Conservation (phyloP, 2,797 vertebrate species). For the Falco peregrinus region DNA sequence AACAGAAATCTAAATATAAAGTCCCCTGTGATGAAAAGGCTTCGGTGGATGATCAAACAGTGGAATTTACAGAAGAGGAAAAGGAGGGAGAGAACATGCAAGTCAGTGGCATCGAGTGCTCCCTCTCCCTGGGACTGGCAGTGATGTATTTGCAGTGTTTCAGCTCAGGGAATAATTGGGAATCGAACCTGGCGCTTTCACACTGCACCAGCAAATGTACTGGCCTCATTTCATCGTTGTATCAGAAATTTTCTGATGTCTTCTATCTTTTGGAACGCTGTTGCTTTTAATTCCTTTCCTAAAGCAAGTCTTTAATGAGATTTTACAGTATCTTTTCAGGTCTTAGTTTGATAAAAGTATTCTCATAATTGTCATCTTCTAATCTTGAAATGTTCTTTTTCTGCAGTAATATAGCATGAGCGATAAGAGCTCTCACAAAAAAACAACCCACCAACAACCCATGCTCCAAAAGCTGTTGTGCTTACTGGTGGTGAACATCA, state of each 20-base stretch:
- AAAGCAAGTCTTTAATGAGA: background rate
- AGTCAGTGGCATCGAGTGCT: background rate
- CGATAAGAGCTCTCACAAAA: background rate
- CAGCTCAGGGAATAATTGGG: background rate
- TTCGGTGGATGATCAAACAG: background rate
- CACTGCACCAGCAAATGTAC: background rate
- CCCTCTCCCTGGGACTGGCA: background rate
- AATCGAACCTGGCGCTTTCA: background rate
- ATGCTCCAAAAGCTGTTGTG: background rate
- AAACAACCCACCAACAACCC: background rate
- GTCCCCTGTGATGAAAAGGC: background rate
- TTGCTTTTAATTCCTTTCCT: background rate
- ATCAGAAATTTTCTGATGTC: background rate
- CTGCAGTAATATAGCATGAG: background rate
- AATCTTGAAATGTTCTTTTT: background rate
- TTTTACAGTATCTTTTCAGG: background rate
- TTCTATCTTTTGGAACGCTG: rapidly evolving
- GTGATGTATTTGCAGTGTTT: background rate
- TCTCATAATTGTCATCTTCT: background rate
- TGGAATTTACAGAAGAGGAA: background rate
- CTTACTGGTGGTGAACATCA: background rate
- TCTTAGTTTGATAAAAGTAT: background rate
- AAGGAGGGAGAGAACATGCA: background rate
- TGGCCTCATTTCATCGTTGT: background rate
- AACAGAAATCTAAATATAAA: background rate